Percentiles rank a stretch among this genome's conserved stretches.
Evolutionary conservation across 2,888 invertebrate genomes (phyloP).

Genomic region (Drosophila multiciliata): DNA sequence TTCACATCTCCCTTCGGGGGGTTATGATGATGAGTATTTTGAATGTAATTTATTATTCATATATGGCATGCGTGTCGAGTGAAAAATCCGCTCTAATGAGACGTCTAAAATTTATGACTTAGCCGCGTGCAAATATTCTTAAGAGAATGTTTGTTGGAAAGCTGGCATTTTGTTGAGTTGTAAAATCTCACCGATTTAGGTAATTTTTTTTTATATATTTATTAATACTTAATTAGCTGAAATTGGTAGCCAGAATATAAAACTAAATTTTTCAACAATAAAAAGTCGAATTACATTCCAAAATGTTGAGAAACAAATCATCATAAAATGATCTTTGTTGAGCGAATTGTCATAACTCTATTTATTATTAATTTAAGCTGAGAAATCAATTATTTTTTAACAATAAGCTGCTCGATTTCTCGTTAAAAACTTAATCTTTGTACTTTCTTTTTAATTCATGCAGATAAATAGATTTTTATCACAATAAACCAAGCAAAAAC

Average conservation of each 20-base stretch:
- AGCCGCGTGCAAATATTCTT: not conserved
- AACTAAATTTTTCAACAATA: not conserved
- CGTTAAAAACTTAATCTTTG: not conserved
- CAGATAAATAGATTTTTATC: not conserved
- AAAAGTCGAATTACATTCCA: not conserved
- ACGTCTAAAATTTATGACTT: constrained; percentile 19
- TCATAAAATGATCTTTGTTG: not conserved
- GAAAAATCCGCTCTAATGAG: constrained; percentile 29
- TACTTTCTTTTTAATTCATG: not conserved
- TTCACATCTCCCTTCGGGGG: constrained; percentile 7
- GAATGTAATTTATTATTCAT: constrained; percentile 37
- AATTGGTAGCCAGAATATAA: not conserved
- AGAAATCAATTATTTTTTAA: not conserved
- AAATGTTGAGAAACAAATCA: not conserved
- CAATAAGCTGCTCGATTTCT: not conserved
- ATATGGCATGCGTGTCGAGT: constrained; percentile 18
- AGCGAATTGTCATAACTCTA: not conserved
- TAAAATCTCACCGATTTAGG: too few relatives aligned
- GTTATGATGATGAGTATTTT: constrained; percentile 10
- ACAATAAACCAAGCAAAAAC: not conserved
- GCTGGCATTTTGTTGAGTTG: not conserved
- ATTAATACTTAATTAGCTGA: not conserved
- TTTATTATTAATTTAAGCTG: not conserved
- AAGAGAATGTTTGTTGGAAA: not conserved
- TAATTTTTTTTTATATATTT: too few relatives aligned